Evolutionary conservation across 35 echinoderm and acorn worm species (phyloP), one percentile per base, ranked within the genome.

Genomic region (Patiria miniata): DNA sequence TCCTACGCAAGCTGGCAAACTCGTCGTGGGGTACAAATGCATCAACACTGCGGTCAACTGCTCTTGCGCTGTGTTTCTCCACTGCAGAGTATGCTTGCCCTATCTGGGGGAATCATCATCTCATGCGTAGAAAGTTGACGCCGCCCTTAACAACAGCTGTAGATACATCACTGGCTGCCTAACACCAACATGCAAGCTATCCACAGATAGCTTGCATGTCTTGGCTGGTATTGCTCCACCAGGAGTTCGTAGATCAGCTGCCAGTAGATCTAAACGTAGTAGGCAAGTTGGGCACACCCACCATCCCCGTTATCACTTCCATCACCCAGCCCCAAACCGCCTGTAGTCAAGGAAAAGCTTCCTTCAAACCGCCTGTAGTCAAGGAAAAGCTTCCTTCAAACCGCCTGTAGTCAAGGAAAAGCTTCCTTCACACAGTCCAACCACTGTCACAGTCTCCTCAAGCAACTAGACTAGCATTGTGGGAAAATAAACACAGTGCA

Each of bases 61-160:
- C 39, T 78, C 61, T 87, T 47, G 68, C 68, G 12, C 85, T 87
- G 18, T 87, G 59, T 34, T 78, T 78, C 36, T 78, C 68, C 32
- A 51, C 85, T 16, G 65, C 85, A 52, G 69, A 87, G 50, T 87
- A 87, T 79, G 68, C 85, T 21, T 78, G 85, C 40, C 68, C 85
- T 16, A 39, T 78, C 39, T 78, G 69, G 85, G 85, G 52, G 52
- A 87, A 73, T n/a, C n/a, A 79, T 78, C 85, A 33, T 36, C 39
- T 10, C 85, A 47, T 39, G 68, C 38, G 12, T 78, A 87, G 68
- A 87, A 78, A 52, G 29, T 87, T 78, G 65, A 87, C 42, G 14
- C 85, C 23, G 50, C 40, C 61, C 85, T 87, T 28, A 87, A 79
- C 73, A 33, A 77, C 38, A 78, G 65, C 37, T 87, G 38, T 32